These are phyloP conservation scores for Grus americana DNA, from an alignment of 2,113 vertebrate genomes.

Conservation along the genomic window DNA sequence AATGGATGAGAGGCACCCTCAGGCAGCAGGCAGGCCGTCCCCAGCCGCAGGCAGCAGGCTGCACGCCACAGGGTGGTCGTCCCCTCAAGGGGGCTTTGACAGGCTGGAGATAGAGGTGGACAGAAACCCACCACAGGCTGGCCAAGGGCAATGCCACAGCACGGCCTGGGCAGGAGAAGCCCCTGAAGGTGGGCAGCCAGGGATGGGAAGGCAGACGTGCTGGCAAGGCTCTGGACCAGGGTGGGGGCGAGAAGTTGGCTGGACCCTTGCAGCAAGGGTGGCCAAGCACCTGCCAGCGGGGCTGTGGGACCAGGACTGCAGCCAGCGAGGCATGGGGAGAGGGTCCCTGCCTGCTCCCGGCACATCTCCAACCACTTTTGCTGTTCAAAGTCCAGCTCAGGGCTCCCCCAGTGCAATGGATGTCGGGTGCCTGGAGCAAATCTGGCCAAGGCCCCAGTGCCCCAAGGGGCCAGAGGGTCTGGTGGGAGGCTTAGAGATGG, in stretches of 20 bases:
- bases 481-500: fast-evolving
- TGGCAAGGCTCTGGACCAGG: neutral
- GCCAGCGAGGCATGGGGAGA: fast-evolving
- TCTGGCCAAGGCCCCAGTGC: too few relatives aligned
- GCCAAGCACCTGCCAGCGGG: too few relatives aligned
- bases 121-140: neutral
- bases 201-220: neutral
- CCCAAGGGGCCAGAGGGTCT: neutral
- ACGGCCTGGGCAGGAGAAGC: neutral
- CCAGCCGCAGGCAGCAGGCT: too few relatives aligned
- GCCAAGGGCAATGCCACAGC: neutral
- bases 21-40: neutral
- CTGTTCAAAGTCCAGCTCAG: neutral
- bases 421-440: neutral
- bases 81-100: neutral
- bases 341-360: fast-evolving
- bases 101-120: neutral
- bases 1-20: fast-evolving
- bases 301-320: fast-evolving
- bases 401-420: fast-evolving
- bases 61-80: fast-evolving
- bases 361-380: fast-evolving
- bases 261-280: neutral
- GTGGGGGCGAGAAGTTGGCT: fast-evolving
- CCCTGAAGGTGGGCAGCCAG: too few relatives aligned